Percentiles rank a stretch among this genome's conserved stretches.
These are phyloP conservation scores for Poecile atricapillus DNA, from an alignment of 2,113 vertebrate species.

Conservation along the genomic window DNA sequence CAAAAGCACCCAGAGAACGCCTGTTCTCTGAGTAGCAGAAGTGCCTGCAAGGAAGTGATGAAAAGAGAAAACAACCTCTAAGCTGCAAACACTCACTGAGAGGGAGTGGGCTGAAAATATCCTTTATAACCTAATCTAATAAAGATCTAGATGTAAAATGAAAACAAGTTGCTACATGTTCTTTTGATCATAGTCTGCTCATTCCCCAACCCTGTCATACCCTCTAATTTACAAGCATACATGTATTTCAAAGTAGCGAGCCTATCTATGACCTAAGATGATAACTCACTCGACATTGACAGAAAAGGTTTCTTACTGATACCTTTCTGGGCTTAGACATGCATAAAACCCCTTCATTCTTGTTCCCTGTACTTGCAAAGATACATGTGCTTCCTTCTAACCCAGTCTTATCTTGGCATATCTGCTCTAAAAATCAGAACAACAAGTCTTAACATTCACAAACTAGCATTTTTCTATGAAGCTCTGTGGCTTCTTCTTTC, in stretches of 20 bases:
- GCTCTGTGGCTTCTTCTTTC: background rate
- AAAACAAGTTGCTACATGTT: background rate
- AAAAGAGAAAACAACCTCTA: background rate
- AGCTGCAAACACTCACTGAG: background rate
- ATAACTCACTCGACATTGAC: background rate
- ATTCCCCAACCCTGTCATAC: background rate
- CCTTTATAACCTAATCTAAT: background rate
- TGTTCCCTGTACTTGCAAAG: slow-evolving; percentile 20
- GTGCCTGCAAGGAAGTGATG: background rate
- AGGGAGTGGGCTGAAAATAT: background rate
- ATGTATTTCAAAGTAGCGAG: background rate
- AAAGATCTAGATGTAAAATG: background rate
- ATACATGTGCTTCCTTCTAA: slow-evolving; percentile 49
- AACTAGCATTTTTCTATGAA: background rate
- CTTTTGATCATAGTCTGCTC: background rate
- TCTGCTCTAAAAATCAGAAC: slow-evolving; percentile 58
- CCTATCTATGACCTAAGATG: background rate
- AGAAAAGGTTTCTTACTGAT: background rate
- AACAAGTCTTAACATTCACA: slow-evolving; percentile 1
- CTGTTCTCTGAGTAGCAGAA: background rate
- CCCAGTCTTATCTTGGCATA: slow-evolving; percentile 3
- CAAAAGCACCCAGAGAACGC: background rate
- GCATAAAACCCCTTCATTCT: background rate
- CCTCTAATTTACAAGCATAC: background rate
- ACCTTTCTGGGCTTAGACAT: background rate